Conservation (phyloP, 2,797 vertebrate species). For the Atherinosoma microstoma region DNA sequence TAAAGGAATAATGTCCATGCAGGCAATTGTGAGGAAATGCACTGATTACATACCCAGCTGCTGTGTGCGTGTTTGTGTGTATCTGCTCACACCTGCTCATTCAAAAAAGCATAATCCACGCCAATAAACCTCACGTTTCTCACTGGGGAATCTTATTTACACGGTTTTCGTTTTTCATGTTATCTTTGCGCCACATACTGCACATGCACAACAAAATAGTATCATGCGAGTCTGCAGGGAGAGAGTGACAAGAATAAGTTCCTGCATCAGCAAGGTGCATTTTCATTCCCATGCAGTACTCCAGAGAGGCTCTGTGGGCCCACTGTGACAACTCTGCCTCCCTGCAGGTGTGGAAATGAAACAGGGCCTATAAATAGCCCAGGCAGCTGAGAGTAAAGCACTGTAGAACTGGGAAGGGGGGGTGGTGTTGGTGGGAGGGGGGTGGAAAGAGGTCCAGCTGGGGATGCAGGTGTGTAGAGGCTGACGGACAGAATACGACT, state of each 20-base stretch:
- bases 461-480: constrained; percentile 83
- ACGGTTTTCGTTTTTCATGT: constrained; percentile 48
- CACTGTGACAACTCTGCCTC: constrained; percentile 83
- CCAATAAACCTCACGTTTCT: constrained; percentile 50
- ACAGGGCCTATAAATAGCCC: constrained; percentile 91
- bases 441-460: constrained; percentile 79
- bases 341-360: constrained; percentile 93
- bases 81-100: constrained; percentile 46
- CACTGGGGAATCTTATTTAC: constrained; percentile 59
- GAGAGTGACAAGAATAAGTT: constrained; percentile 79
- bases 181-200: constrained; percentile 65
- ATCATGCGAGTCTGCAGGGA: constrained; percentile 61
- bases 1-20: constrained; percentile 18
- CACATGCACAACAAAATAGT: constrained; percentile 66
- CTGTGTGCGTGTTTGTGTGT: constrained; percentile 12
- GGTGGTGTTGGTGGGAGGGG: constrained; percentile 23
- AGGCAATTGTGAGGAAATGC: constrained; percentile 28
- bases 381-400: constrained; percentile 88
- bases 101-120: constrained; percentile 53
- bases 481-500: constrained; percentile 76
- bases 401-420: constrained; percentile 58
- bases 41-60: constrained; percentile 28
- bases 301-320: constrained; percentile 79
- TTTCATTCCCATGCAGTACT: constrained; percentile 82
- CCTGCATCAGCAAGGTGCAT: constrained; percentile 84